These are phyloP conservation scores for Lampropteryx suffumata DNA, from an alignment of 2,888 invertebrate species.

Conservation along the genomic window DNA sequence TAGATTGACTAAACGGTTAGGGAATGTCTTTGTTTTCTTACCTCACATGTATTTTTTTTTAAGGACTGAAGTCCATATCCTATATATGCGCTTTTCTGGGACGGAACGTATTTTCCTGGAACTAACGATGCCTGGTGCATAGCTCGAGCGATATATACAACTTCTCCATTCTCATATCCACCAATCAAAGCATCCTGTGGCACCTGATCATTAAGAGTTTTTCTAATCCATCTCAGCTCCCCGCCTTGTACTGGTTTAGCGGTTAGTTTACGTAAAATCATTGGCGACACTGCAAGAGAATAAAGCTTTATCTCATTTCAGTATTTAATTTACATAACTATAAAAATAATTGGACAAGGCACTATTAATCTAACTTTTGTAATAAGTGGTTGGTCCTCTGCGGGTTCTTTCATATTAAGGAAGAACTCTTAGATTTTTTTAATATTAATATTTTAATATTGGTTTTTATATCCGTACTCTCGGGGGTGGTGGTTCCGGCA, in stretches of 20 bases:
- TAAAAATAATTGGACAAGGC: no score
- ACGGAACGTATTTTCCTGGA: slow-evolving; percentile 32
- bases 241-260: slow-evolving; percentile 16
- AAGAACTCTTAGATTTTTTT: no score
- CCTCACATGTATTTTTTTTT: slow-evolving; percentile 22
- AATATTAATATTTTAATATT: no score
- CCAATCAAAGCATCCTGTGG: slow-evolving; percentile 23
- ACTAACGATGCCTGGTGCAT: slow-evolving; percentile 15
- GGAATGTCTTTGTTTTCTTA: neutral
- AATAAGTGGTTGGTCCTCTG: no score
- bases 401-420: no score
- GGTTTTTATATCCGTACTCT: no score
- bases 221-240: slow-evolving; percentile 21
- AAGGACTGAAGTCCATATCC: slow-evolving; percentile 18
- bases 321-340: no score
- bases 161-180: slow-evolving; percentile 27
- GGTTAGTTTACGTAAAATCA: slow-evolving; percentile 3
- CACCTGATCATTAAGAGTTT: slow-evolving; percentile 6
- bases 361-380: no score
- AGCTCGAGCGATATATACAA: slow-evolving; percentile 24
- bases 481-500: no score
- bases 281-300: slow-evolving; percentile 25
- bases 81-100: slow-evolving; percentile 13
- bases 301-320: no score
- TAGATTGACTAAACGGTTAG: no score